Evolutionary conservation across 1,140 invertebrate species (phyloP), one percentile per base, ranked within the genome.

Genomic region (Drosophila navojoa): DNA sequence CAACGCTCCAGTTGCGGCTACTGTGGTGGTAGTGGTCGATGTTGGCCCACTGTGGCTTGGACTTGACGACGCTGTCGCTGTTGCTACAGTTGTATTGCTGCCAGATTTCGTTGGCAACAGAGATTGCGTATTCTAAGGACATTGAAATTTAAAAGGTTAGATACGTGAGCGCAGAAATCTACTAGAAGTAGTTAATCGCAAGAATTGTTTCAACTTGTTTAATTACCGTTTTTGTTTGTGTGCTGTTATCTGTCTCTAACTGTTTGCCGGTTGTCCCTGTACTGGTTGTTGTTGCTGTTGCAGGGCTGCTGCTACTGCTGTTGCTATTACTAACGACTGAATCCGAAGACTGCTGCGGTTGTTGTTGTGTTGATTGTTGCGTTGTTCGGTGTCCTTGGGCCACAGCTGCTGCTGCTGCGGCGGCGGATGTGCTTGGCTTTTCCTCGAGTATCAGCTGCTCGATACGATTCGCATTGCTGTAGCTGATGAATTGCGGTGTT

Each of bases 401-500:
- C 61, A 62, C 64, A 52, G 60, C 60, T 42, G 72, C 71, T 63
- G 81, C 64, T 69, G 77, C 71, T 58, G 81, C 68, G 58, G 79
- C 72, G 53, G 77, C 71, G 29, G 87, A 90, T 70, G 84, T 89
- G 61, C 72, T 79, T 22, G 82, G 84, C 59, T 84, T 91, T 69
- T 93, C 89, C 68, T 93, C 92, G 63, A 80, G 72, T 77, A 91
- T 79, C 71, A 95, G 94, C 69, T 94, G 93, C 91, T 96, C 96
- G 45, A 97, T 93, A 66, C 94, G 94, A 87, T 97, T 95, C 76
- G 95, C 94, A 78, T 96, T 95, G 68, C 97, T 92, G 91, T 96
- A 97, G 50, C 95, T 94, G 42, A 95, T 82, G 76, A 97, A 95
- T 82, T 96, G 94, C 42, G 95, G 94, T 25, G 94, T 94, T 45